phyloP scores from a whole-genome alignment of 2,113 vertebrate genomes.

The Entelurus aequoreus region DNA sequence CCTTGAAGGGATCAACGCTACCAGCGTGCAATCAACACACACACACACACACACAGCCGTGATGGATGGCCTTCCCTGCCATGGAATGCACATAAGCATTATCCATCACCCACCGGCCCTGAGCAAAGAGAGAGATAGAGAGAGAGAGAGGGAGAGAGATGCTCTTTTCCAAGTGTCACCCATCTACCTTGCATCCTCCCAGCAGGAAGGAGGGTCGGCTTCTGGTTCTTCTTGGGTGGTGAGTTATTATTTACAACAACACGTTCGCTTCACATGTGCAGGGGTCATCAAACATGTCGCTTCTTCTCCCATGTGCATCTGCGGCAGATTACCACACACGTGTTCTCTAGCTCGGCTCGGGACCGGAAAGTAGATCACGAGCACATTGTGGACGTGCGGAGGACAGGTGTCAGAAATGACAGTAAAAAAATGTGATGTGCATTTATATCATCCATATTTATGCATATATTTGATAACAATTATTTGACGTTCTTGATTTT shows the following conservation, averaged over 20 bases:
- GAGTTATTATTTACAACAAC: constrained; percentile 12
- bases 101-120: constrained; percentile 38
- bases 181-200: constrained; percentile 16
- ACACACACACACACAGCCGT: constrained; percentile 18
- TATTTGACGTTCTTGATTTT: too few relatives aligned
- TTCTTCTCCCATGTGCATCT: constrained; percentile 17
- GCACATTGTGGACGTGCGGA: too few relatives aligned
- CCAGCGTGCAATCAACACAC: constrained; percentile 37
- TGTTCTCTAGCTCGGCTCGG: not conserved
- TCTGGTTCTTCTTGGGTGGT: constrained; percentile 25
- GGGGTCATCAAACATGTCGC: constrained; percentile 6
- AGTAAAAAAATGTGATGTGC: too few relatives aligned
- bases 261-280: constrained; percentile 38
- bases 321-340: constrained; percentile 27
- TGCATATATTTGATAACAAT: too few relatives aligned
- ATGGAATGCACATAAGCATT: constrained; percentile 43
- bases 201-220: constrained; percentile 26
- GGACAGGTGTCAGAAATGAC: too few relatives aligned
- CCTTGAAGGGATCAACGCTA: constrained; percentile 27
- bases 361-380: too few relatives aligned
- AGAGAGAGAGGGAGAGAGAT: constrained; percentile 19
- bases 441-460: too few relatives aligned
- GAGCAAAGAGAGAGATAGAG: constrained; percentile 34
- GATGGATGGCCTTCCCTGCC: constrained; percentile 45
- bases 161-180: constrained; percentile 44